Percentiles rank a stretch among this genome's conserved stretches.
Conservation (phyloP, 2,888 invertebrate species). For the Drosophila mayaguana region DNA sequence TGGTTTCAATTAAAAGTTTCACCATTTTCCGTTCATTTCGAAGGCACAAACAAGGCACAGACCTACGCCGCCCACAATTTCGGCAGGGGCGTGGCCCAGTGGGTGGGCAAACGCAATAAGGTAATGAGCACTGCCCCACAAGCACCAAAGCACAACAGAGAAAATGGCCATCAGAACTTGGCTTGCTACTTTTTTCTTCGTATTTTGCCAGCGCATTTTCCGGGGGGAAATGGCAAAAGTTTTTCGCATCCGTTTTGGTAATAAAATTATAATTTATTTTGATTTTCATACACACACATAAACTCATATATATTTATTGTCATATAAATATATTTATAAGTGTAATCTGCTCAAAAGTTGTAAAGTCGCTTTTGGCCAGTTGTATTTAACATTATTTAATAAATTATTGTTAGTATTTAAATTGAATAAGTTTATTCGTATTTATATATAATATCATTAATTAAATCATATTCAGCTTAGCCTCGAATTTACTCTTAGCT, state of each 20-base stretch:
- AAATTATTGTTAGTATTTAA: neutral
- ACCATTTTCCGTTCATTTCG: constrained; percentile 75
- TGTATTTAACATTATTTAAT: neutral
- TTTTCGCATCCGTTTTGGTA: constrained; percentile 70
- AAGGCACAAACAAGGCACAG: constrained; percentile 71
- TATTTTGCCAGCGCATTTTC: constrained; percentile 35
- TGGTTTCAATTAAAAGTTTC: constrained; percentile 83
- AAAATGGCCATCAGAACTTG: constrained; percentile 54
- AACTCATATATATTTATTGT: neutral
- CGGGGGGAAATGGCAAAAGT: constrained; percentile 72
- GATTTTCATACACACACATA: constrained; percentile 38
- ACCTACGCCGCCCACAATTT: constrained; percentile 24
- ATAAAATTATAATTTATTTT: constrained; percentile 78
- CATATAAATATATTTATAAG: neutral
- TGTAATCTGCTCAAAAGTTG: constrained; percentile 23
- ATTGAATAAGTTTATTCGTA: neutral
- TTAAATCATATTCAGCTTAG: neutral
- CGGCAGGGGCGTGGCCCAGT: constrained; percentile 31
- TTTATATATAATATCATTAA: neutral
- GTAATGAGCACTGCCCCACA: constrained; percentile 66
- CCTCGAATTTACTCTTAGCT: neutral
- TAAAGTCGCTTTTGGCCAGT: neutral
- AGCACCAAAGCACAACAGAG: constrained; percentile 15
- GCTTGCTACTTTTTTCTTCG: constrained; percentile 59
- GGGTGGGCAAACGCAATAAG: constrained; percentile 61